phyloP scores from a whole-genome alignment of 2,888 invertebrate genomes.

The Pecten maximus region DNA sequence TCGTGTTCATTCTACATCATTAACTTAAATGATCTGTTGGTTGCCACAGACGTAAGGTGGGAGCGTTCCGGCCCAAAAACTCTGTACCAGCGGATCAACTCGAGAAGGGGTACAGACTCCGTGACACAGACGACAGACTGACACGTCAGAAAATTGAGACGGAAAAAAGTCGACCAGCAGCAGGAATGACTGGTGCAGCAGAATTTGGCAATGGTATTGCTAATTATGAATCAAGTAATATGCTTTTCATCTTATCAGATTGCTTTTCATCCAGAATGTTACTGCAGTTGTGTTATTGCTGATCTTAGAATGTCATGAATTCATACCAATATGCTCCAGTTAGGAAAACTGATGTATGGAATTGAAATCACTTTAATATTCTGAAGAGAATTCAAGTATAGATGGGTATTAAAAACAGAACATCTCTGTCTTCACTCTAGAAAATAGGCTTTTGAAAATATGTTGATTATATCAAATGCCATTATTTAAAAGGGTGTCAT shows the following conservation, averaged over 20 bases:
- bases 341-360: neutral
- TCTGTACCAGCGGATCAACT: conserved; percentile 85
- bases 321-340: neutral
- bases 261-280: neutral
- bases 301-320: neutral
- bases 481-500: too few relatives aligned
- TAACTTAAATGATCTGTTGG: neutral
- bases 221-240: conserved; percentile 8
- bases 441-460: too few relatives aligned
- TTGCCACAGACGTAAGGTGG: conserved; percentile 88
- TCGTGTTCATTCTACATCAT: neutral
- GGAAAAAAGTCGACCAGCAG: conserved; percentile 54
- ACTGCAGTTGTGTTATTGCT: neutral
- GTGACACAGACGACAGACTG: conserved; percentile 95
- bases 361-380: too few relatives aligned
- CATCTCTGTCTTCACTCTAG: too few relatives aligned
- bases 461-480: too few relatives aligned
- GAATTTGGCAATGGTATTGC: conserved; percentile 64
- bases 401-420: too few relatives aligned
- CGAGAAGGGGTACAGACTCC: conserved; percentile 90
- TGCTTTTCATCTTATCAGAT: conserved; percentile 35
- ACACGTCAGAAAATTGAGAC: conserved; percentile 76
- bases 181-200: conserved; percentile 58
- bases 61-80: conserved; percentile 91
- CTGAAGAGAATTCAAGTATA: too few relatives aligned